phyloP scores from a whole-genome alignment of 2,888 invertebrate genomes.

The Hydraecia micacea region DNA sequence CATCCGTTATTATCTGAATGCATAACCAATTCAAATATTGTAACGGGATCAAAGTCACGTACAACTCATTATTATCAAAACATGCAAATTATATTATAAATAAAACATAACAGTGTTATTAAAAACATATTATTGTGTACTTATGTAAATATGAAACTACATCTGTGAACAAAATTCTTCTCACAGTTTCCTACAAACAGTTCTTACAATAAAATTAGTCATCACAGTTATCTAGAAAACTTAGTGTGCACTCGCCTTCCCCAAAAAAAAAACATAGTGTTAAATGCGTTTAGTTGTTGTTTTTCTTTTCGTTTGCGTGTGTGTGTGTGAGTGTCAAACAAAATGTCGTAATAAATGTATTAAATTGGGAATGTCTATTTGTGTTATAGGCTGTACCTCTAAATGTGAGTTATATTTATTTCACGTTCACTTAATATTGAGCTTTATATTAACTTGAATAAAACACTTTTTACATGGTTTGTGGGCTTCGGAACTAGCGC shows the following conservation, averaged over 20 bases:
- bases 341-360: slow-evolving; percentile 52
- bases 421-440: slow-evolving; percentile 48
- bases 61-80: slow-evolving; percentile 16
- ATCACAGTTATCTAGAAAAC: slow-evolving; percentile 32
- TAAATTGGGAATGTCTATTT: slow-evolving; percentile 60
- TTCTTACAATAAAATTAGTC: slow-evolving; percentile 24
- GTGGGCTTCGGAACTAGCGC: slow-evolving; percentile 64
- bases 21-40: neutral
- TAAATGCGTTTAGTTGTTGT: slow-evolving; percentile 54
- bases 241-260: slow-evolving; percentile 64
- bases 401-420: slow-evolving; percentile 63
- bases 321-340: slow-evolving; percentile 50
- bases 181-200: slow-evolving; percentile 1
- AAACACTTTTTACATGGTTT: slow-evolving; percentile 49
- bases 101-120: slow-evolving; percentile 8
- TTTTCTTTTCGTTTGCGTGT: slow-evolving; percentile 56
- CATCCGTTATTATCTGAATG: neutral
- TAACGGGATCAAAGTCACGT: neutral
- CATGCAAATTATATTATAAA: neutral
- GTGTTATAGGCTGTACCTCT: slow-evolving; percentile 62
- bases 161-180: neutral
- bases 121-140: slow-evolving; percentile 17
- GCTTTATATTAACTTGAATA: slow-evolving; percentile 59
- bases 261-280: slow-evolving; percentile 47
- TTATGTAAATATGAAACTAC: slow-evolving; percentile 25